Evolutionary conservation across 2,797 vertebrate species (phyloP).

Genomic region (Micropoecilia bifurca): DNA sequence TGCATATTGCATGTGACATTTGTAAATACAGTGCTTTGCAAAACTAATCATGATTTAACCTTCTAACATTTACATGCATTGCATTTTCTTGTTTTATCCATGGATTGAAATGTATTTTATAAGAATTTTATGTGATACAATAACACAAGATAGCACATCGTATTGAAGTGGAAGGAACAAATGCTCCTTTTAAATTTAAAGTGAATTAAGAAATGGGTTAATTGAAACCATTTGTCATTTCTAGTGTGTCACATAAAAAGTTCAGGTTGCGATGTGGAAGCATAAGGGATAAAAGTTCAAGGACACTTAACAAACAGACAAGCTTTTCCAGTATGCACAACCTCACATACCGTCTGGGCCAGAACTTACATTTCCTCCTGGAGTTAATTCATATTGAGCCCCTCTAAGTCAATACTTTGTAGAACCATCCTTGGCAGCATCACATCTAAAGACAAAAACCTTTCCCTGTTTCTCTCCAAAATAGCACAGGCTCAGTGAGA

Average conservation of each 20-base stretch:
- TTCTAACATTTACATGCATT: neutral
- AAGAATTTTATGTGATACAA: neutral
- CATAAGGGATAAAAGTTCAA: neutral
- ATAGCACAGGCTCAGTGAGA: neutral
- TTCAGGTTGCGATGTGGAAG: neutral
- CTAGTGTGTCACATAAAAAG: neutral
- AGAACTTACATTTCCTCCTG: slow-evolving; percentile 18
- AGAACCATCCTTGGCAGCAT: neutral
- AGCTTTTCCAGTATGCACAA: slow-evolving; percentile 21
- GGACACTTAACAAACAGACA: neutral
- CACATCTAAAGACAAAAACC: neutral
- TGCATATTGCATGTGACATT: neutral
- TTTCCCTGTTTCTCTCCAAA: neutral
- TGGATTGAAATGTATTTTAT: neutral
- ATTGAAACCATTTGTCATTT: neutral
- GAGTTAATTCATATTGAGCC: neutral
- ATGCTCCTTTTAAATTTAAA: neutral
- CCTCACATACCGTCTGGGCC: neutral
- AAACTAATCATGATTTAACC: neutral
- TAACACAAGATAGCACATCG: neutral
- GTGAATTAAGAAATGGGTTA: neutral
- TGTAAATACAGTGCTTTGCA: neutral
- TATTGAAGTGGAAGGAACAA: neutral
- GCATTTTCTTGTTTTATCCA: neutral
- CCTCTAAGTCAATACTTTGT: neutral